phyloP scores from a whole-genome alignment of 2,888 invertebrate species.

The Pyrgus malvae region DNA sequence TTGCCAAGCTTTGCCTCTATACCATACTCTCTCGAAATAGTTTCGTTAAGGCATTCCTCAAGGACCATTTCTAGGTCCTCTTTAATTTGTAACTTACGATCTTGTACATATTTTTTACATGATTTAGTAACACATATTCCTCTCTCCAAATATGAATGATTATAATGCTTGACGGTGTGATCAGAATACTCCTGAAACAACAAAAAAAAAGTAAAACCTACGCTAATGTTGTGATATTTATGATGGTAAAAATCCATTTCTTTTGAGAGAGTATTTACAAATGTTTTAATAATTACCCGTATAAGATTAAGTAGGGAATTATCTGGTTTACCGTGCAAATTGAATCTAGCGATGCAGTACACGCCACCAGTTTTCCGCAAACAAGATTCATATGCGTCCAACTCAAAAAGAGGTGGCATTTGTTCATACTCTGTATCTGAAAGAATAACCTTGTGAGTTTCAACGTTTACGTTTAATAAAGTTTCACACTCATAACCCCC shows the following conservation, averaged over 20 bases:
- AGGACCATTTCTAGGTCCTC: slow-evolving; percentile 4
- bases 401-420: slow-evolving; percentile 39
- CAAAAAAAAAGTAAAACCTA: not conserved
- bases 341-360: slow-evolving; percentile 39
- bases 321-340: slow-evolving; percentile 33
- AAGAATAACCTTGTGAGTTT: no score
- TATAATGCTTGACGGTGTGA: slow-evolving; percentile 22
- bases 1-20: not conserved
- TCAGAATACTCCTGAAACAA: slow-evolving; percentile 7
- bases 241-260: not conserved
- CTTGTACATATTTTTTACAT: slow-evolving; percentile 18
- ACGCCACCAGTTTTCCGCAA: slow-evolving; percentile 31
- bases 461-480: no score
- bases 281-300: slow-evolving; percentile 28
- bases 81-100: not conserved
- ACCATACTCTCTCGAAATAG: slow-evolving; percentile 2
- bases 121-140: slow-evolving; percentile 31
- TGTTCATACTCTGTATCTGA: slow-evolving; percentile 39
- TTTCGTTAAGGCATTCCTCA: slow-evolving; percentile 10
- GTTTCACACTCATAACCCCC: no score
- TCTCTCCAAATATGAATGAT: slow-evolving; percentile 28
- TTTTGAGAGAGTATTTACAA: no score
- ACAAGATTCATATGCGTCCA: slow-evolving; percentile 41
- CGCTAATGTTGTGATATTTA: no score
- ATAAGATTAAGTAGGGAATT: slow-evolving; percentile 37